Conservation (phyloP, 2,888 invertebrate genomes). For the Crioceris asparagi region DNA sequence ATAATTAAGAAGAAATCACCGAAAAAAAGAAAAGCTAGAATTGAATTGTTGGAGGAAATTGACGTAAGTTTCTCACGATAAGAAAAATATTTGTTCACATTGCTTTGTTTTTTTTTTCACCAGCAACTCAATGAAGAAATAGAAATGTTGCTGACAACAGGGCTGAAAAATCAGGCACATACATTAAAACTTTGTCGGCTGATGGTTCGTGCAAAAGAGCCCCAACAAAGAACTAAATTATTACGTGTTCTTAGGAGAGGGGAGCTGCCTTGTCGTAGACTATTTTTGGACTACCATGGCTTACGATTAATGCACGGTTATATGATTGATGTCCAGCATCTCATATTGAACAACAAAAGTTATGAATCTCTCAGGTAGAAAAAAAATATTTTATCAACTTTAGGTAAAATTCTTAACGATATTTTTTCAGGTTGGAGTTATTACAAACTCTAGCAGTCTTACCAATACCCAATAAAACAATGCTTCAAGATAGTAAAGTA, state of each 20-base stretch:
- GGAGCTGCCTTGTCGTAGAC: conserved; percentile 69
- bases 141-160: conserved; percentile 62
- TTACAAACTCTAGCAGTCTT: conserved; percentile 72
- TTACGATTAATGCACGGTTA: conserved; percentile 83
- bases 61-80: conserved; percentile 38
- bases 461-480: conserved; percentile 88
- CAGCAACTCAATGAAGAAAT: conserved; percentile 79
- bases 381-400: not conserved
- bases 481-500: conserved; percentile 86
- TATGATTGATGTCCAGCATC: conserved; percentile 64
- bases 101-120: conserved; percentile 13
- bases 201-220: conserved; percentile 84
- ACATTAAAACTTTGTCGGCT: conserved; percentile 81
- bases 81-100: not conserved
- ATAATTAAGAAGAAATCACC: conserved; percentile 19
- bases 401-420: not conserved
- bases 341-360: conserved; percentile 29
- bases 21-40: conserved; percentile 36
- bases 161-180: conserved; percentile 80
- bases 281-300: conserved; percentile 92
- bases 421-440: conserved; percentile 51
- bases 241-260: conserved; percentile 69
- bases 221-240: conserved; percentile 62
- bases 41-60: conserved; percentile 51
- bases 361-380: conserved; percentile 28